Evolutionary conservation across 2,797 vertebrate species (phyloP), one percentile per base, ranked within the genome.

Genomic region (Salarias fasciatus): DNA sequence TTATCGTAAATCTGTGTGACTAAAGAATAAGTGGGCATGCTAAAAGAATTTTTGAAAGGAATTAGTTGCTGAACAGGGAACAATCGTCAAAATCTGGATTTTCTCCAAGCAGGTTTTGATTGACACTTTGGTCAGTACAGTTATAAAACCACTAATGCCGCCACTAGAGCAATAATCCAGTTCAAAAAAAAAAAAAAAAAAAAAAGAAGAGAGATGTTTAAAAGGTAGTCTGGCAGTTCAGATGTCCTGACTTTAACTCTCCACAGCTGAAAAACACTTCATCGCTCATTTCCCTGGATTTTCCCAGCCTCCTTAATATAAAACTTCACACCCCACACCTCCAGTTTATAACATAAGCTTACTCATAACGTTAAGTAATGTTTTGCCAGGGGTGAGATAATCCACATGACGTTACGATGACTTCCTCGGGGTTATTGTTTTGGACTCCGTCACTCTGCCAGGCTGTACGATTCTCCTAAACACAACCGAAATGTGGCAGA

Each of bases 141-240:
- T 14, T 24, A 63, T 41, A 46, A 47, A 15, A 40, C 44, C 31
- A 13, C 35, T 54, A 63, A 45, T 49, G 53, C 43, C 51, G 3
- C 30, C n/a, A 49, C 5, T 1, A 29, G 35, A 3, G 44, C 33
- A 3, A 24, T 9, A 11, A 36, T 36, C 36, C 36, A 9, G 8
- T 36, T 3, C 36, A 37, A 11, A 37, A 40, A 6, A n/a, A 4
- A 35, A 6, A 6, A 6, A 35, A 2, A 35, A 6, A 35, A 35
- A 35, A 35, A 8, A 31, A 33, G 8, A 5, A n/a, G 5, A 33
- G 8, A 5, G 8, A 31, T 8, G 33, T 33, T 31, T 33, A 33
- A 33, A 8, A n/a, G n/a, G n/a, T n/a, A n/a, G n/a, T n/a, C n/a
- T 35, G 33, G 33, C 6, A 6, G 33, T 5, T 35, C 33, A 35